Evolutionary conservation across 2,888 invertebrate genomes (phyloP), one percentile per base, ranked within the genome.

Genomic region (Phragmatobia fuliginosa): DNA sequence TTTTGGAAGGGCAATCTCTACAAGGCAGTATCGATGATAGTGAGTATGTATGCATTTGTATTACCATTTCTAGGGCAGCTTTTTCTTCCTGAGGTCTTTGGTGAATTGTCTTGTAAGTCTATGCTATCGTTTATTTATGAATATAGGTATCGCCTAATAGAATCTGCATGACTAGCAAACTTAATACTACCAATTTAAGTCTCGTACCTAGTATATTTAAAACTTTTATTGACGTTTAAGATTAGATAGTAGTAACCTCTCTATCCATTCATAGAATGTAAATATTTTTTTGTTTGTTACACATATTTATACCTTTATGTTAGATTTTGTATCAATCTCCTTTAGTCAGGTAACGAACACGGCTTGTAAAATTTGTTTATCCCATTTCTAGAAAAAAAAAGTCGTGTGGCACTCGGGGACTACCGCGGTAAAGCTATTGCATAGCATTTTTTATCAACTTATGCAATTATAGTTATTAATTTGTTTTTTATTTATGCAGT

Each of bases 1-100:
- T 95, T 45, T 78, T 95, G 33, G 95, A 95, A 76, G 94, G 94
- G 2, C 94, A 94, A 74, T 88, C 93, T 41, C 84, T 94, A 49
- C 93, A 93, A 75, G 87, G 90, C 66, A 88, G 87, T 67, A 90
- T 91, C 71, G 95, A 95, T 65, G 95, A 94, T 33, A 77, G 95
- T 95, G 76, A 90, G 91, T 90, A 77, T 66, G 49, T 63, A 70
- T 25, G 38, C 36, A 10, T 41, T 64, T 65, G 10, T 67, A 38
- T 28, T 33, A 56, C n/a, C 56, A 36, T 49, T 38, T 59, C 52
- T 33, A 41, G 63, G 31, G 14, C 62, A 66, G 60, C 64, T 70
- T 66, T 6, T 25, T 65, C 36, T 56, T 56, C 36, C 71, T 67
- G 68, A 14, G 63, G 68, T 67, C 52, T 33, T 41, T 67, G 62